Percentiles rank a stretch among this genome's conserved stretches.
Conservation (phyloP, 2,888 invertebrate genomes). For the Machimus atricapillus region DNA sequence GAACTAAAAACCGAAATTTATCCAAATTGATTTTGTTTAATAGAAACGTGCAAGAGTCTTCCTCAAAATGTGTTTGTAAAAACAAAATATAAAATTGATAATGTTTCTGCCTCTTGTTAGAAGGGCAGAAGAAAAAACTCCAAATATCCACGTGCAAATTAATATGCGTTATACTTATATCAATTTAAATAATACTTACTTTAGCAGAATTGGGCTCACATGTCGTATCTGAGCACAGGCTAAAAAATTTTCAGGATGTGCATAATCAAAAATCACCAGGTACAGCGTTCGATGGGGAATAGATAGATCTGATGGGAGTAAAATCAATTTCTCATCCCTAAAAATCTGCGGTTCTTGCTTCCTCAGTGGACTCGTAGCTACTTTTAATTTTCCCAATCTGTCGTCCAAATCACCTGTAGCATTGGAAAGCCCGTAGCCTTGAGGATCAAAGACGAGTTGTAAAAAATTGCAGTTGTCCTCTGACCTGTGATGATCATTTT, state of each 20-base stretch:
- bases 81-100: too few relatives aligned
- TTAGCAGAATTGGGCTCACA: conserved; percentile 70
- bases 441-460: conserved; percentile 84
- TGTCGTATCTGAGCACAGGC: conserved; percentile 83
- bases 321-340: conserved; percentile 74
- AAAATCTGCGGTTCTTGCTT: conserved; percentile 64
- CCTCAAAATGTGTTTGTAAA: too few relatives aligned
- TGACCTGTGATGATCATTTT: conserved; percentile 73
- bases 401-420: conserved; percentile 81
- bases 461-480: conserved; percentile 84
- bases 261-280: conserved; percentile 80
- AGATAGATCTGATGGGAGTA: conserved; percentile 76
- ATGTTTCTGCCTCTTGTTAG: too few relatives aligned
- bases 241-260: conserved; percentile 77
- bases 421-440: conserved; percentile 71
- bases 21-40: too few relatives aligned
- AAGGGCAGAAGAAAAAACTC: too few relatives aligned
- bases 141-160: not conserved
- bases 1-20: too few relatives aligned
- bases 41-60: too few relatives aligned
- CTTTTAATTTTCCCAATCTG: conserved; percentile 77
- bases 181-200: conserved; percentile 66
- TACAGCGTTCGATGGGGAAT: conserved; percentile 80
- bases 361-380: conserved; percentile 71
- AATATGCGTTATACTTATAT: conserved; percentile 33